Evolutionary conservation across 1,140 invertebrate genomes (phyloP).

Genomic region (Hypothenemus hampei): DNA sequence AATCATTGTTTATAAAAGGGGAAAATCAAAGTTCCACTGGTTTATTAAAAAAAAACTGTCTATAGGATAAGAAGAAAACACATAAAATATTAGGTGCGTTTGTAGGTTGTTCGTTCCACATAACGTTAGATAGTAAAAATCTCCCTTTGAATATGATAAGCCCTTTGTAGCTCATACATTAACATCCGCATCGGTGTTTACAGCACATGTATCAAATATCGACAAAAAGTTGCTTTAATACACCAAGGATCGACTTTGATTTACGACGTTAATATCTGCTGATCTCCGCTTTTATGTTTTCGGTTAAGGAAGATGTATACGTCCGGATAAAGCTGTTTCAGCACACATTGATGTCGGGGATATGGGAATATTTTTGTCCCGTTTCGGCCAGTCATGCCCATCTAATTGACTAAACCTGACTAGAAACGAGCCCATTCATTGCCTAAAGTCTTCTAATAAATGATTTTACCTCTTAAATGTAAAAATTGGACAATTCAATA

Average conservation of each 20-base stretch:
- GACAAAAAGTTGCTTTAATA: conserved; percentile 21
- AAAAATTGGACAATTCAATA: too few species aligned
- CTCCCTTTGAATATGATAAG: conserved; percentile 7
- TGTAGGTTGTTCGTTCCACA: too few species aligned
- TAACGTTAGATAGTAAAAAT: conserved; percentile 1
- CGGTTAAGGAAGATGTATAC: conserved; percentile 24
- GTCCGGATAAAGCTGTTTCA: conserved; percentile 16
- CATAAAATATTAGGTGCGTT: too few species aligned
- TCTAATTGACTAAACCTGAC: conserved; percentile 4
- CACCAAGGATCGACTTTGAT: conserved; percentile 24
- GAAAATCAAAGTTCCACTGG: too few species aligned
- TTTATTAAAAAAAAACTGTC: too few species aligned
- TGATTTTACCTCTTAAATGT: too few species aligned
- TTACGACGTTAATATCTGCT: conserved; percentile 24
- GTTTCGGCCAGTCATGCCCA: not conserved
- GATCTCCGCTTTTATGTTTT: conserved; percentile 26
- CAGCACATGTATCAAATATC: conserved; percentile 20
- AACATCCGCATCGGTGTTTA: conserved; percentile 21
- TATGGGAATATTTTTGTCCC: conserved; percentile 3
- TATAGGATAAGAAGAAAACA: too few species aligned
- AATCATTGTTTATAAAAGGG: too few species aligned
- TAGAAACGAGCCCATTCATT: too few species aligned
- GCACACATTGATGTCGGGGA: conserved; percentile 8
- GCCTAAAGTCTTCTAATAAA: too few species aligned
- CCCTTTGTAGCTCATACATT: conserved; percentile 13